A percentile compares a stretch with the other conserved stretches of the same genome.
These are phyloP conservation scores for Salvelinus alpinus DNA, from an alignment of 2,113 vertebrate species.

Conservation along the genomic window DNA sequence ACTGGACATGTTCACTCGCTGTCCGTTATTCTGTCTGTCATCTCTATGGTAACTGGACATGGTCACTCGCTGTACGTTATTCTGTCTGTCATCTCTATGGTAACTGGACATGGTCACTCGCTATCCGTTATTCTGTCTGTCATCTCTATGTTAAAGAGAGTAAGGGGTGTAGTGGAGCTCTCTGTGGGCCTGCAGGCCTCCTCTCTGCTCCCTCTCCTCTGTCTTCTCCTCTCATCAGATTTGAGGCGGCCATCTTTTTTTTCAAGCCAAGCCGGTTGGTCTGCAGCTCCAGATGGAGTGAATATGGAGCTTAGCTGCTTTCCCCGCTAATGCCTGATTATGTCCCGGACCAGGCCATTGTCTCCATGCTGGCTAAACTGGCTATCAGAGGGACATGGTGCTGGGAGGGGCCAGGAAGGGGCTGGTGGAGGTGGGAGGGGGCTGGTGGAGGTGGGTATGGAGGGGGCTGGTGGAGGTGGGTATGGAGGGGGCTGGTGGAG, in stretches of 20 bases:
- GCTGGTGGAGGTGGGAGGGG: too few relatives aligned
- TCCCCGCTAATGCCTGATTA: slow-evolving; percentile 98
- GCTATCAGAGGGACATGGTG: slow-evolving; percentile 84
- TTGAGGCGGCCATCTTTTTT: slow-evolving; percentile 92
- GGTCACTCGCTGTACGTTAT: too few relatives aligned
- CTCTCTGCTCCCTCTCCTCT: slow-evolving; percentile 64
- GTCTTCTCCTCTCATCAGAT: slow-evolving; percentile 86
- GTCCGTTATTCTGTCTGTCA: too few relatives aligned
- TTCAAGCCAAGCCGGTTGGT: slow-evolving; percentile 79
- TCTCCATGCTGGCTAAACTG: slow-evolving; percentile 84
- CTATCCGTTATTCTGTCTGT: too few relatives aligned
- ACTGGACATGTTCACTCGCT: too few relatives aligned
- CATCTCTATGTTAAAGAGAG: too few relatives aligned
- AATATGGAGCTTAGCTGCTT: slow-evolving; percentile 95
- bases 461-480: too few relatives aligned
- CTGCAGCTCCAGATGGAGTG: slow-evolving; percentile 91
- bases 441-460: too few relatives aligned
- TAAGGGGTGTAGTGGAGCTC: slow-evolving; percentile 48
- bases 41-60: too few relatives aligned
- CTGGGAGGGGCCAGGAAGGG: slow-evolving; percentile 31
- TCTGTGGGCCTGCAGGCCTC: slow-evolving; percentile 75
- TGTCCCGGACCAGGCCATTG: slow-evolving; percentile 89
- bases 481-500: too few relatives aligned
- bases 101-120: too few relatives aligned
- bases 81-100: too few relatives aligned